Conservation (phyloP, 2,797 vertebrate genomes). For the Martes flavigula region DNA sequence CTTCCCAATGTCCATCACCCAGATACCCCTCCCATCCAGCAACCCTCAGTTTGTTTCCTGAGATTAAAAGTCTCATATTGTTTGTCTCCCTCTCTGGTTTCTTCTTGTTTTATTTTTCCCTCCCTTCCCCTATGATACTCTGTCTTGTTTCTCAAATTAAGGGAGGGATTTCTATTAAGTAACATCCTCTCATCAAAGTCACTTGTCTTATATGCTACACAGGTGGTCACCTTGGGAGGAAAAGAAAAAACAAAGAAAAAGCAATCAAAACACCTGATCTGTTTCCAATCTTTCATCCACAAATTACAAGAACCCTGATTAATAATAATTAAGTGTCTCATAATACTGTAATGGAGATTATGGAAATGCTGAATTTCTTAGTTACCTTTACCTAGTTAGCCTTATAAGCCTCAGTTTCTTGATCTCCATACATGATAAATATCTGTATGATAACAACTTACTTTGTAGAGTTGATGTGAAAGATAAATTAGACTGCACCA, state of each 20-base stretch:
- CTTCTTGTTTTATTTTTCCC: too few relatives aligned
- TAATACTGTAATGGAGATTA: neutral
- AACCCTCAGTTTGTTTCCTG: too few relatives aligned
- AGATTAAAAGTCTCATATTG: too few relatives aligned
- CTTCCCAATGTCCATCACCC: too few relatives aligned
- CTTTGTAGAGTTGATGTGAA: neutral
- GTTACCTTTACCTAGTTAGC: neutral
- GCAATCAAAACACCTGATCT: neutral
- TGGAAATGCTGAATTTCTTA: neutral
- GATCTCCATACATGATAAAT: neutral
- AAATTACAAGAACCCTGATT: neutral
- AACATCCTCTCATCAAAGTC: neutral
- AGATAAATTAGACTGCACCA: neutral
- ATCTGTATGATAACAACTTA: neutral
- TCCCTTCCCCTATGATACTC: too few relatives aligned
- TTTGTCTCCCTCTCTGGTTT: too few relatives aligned
- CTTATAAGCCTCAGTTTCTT: neutral
- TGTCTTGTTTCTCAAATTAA: neutral
- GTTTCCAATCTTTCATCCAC: neutral
- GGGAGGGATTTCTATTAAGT: neutral
- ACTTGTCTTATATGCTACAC: neutral
- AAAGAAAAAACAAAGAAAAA: neutral
- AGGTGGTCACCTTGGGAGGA: neutral
- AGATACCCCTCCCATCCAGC: too few relatives aligned
- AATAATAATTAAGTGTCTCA: neutral